phyloP scores from a whole-genome alignment of 1,140 invertebrate species.

The Elymnias hypermnestra region DNA sequence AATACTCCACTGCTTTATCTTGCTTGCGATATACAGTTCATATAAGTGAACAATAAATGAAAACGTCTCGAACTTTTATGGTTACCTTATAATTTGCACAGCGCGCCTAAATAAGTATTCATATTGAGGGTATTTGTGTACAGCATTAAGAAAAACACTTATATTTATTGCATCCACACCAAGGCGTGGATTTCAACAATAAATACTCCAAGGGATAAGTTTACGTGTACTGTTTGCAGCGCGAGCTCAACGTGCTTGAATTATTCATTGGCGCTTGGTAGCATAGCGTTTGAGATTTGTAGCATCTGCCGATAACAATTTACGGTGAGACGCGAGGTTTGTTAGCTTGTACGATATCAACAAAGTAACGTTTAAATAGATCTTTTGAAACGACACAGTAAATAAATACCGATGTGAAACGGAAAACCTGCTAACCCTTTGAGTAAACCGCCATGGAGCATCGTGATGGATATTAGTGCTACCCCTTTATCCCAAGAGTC shows the following conservation, averaged over 20 bases:
- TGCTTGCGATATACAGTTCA: too few relatives aligned
- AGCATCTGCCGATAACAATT: background rate
- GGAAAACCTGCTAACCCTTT: too few relatives aligned
- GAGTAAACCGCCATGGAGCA: too few relatives aligned
- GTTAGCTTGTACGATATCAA: background rate
- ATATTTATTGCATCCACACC: background rate
- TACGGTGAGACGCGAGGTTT: background rate
- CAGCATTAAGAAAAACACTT: background rate
- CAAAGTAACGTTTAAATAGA: background rate
- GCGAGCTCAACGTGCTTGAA: background rate
- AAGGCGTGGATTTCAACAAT: background rate
- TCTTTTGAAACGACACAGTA: background rate
- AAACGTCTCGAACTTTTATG: too few relatives aligned
- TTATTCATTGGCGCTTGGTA: background rate
- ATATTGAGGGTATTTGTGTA: too few relatives aligned
- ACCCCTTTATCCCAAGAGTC: too few relatives aligned
- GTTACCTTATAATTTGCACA: too few relatives aligned
- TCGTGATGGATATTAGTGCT: too few relatives aligned
- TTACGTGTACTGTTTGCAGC: background rate
- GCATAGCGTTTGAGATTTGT: background rate
- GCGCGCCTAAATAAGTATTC: too few relatives aligned
- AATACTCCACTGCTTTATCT: too few relatives aligned
- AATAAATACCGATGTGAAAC: too few relatives aligned
- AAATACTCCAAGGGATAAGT: background rate
- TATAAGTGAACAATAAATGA: too few relatives aligned